These are phyloP conservation scores for Apteryx owenii DNA, from an alignment of 2,113 vertebrate genomes.

Conservation along the genomic window DNA sequence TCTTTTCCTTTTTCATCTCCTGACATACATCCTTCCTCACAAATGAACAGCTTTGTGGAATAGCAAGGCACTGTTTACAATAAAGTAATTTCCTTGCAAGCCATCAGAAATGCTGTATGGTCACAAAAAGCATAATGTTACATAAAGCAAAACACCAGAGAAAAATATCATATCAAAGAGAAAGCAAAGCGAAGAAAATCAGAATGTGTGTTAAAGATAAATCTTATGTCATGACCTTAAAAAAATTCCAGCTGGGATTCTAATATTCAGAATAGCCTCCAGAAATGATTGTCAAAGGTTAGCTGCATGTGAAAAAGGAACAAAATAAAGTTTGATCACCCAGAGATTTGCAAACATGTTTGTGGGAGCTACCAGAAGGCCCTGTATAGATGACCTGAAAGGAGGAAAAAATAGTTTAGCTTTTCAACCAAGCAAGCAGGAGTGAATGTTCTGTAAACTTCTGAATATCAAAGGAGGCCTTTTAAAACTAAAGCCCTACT, in stretches of 20 bases:
- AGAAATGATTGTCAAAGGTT: constrained; percentile 49
- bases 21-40: neutral
- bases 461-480: constrained; percentile 46
- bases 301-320: constrained; percentile 12
- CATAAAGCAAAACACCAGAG: neutral
- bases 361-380: neutral
- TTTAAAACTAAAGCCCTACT: constrained; percentile 18
- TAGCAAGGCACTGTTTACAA: neutral
- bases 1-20: neutral
- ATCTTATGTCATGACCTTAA: neutral
- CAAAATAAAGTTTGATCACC: neutral
- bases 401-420: neutral
- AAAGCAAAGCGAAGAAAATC: constrained; percentile 49
- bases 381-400: neutral
- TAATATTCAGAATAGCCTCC: constrained; percentile 10
- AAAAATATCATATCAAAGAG: constrained; percentile 38
- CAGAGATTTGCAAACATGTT: neutral
- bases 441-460: constrained; percentile 39
- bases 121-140: neutral
- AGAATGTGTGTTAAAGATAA: constrained; percentile 49
- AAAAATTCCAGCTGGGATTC: constrained; percentile 22
- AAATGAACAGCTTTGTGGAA: neutral
- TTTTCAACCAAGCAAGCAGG: neutral
- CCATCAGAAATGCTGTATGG: neutral
- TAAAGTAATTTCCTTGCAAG: neutral